phyloP scores from a whole-genome alignment of 2,797 vertebrate species.

The Cichlasoma orientale region DNA sequence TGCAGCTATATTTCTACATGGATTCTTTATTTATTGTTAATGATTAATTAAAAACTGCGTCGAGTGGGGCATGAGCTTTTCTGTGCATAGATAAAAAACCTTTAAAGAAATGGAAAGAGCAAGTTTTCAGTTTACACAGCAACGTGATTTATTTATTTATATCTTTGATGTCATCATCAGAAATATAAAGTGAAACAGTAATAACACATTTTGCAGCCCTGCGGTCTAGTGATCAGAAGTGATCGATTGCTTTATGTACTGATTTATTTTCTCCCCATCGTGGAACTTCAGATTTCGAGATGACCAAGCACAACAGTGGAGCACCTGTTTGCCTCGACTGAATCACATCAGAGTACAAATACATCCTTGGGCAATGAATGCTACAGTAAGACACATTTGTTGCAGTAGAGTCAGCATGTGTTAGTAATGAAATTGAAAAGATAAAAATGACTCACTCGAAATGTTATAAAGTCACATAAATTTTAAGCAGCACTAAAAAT shows the following conservation, averaged over 20 bases:
- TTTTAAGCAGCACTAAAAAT: background rate
- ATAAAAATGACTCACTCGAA: background rate
- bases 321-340: slow-evolving; percentile 18
- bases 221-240: slow-evolving; percentile 19
- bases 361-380: background rate
- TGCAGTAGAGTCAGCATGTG: background rate
- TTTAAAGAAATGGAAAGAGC: slow-evolving; percentile 9
- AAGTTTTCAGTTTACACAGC: slow-evolving; percentile 56
- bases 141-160: slow-evolving; percentile 70
- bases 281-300: slow-evolving; percentile 17
- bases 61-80: background rate
- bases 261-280: background rate
- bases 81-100: background rate
- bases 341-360: slow-evolving; percentile 17
- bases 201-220: slow-evolving; percentile 35
- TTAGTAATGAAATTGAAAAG: background rate
- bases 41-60: background rate
- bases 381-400: background rate
- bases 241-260: slow-evolving; percentile 11
- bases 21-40: background rate
- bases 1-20: background rate
- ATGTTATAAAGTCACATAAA: background rate
- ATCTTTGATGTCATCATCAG: slow-evolving; percentile 42
- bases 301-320: slow-evolving; percentile 26
- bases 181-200: slow-evolving; percentile 43